Evolutionary conservation across 2,797 vertebrate species (phyloP).

Genomic region (Pipistrellus nathusii): DNA sequence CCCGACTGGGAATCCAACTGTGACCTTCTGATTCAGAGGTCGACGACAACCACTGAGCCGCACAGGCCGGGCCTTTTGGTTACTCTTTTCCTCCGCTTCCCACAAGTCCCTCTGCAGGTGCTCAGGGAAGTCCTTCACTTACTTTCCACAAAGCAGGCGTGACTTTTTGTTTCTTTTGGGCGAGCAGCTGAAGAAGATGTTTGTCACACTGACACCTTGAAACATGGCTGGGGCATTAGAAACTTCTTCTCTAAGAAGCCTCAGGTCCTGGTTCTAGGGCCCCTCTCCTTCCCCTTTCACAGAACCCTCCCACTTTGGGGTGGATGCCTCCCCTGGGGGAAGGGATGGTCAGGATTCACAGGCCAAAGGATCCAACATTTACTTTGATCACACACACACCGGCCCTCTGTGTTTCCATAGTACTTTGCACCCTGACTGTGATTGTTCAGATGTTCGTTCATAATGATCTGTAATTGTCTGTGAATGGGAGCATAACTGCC

Average conservation of each 20-base stretch:
- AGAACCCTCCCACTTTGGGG: neutral
- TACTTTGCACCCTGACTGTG: neutral
- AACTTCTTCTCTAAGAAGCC: neutral
- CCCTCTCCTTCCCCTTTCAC: neutral
- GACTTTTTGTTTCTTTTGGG: neutral
- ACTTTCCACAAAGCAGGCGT: neutral
- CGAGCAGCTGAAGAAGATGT: neutral
- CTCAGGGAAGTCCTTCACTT: neutral
- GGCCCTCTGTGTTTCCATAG: fast-evolving
- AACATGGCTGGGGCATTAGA: neutral
- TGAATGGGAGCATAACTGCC: neutral
- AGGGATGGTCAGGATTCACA: neutral
- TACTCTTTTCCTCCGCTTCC: neutral
- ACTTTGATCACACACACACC: neutral
- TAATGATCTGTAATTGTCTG: neutral
- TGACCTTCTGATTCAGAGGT: too few relatives aligned
- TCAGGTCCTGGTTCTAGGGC: neutral
- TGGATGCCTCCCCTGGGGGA: neutral
- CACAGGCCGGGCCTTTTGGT: neutral
- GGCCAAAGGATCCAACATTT: neutral
- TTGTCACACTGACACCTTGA: neutral
- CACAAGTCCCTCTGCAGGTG: neutral
- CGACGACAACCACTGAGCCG: too few relatives aligned
- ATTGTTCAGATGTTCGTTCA: neutral
- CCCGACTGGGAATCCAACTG: too few relatives aligned